Evolutionary conservation across 1,140 invertebrate genomes (phyloP).

Genomic region (Nautilus pompilius): DNA sequence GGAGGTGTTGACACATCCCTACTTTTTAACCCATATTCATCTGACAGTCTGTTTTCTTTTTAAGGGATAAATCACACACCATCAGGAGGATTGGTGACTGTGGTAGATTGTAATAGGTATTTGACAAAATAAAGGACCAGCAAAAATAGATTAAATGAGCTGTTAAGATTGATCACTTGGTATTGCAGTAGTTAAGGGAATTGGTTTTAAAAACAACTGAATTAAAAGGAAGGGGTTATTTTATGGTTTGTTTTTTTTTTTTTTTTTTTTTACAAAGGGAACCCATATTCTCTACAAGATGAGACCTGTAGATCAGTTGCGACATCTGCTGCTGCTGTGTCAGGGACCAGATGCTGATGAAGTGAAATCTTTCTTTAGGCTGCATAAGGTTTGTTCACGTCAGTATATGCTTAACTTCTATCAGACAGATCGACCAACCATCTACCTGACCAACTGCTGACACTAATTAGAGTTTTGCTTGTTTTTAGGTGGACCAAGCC

Average conservation of each 20-base stretch:
- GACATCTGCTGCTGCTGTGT: constrained; percentile 72
- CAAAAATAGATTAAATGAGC: no score
- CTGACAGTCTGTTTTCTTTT: no score
- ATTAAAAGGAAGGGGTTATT: not conserved
- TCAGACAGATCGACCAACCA: not conserved
- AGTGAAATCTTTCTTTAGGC: constrained; percentile 80
- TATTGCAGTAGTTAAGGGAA: no score
- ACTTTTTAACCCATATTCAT: no score
- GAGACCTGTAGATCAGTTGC: constrained; percentile 80
- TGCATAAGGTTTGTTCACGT: constrained; percentile 68
- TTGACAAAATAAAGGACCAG: no score
- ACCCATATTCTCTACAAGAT: constrained; percentile 79
- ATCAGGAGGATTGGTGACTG: no score
- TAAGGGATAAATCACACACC: no score
- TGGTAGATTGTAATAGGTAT: no score
- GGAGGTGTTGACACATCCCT: no score
- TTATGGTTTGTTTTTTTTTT: not conserved
- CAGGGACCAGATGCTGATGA: constrained; percentile 79
- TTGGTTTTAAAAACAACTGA: no score
- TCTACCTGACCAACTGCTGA: not conserved
- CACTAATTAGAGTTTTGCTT: not conserved
- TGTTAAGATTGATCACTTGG: no score
- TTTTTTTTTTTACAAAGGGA: constrained; percentile 58
- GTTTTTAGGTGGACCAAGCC: constrained; percentile 67
- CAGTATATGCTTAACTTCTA: not conserved